Conservation (phyloP, 2,888 invertebrate genomes). For the Nomada flava region DNA sequence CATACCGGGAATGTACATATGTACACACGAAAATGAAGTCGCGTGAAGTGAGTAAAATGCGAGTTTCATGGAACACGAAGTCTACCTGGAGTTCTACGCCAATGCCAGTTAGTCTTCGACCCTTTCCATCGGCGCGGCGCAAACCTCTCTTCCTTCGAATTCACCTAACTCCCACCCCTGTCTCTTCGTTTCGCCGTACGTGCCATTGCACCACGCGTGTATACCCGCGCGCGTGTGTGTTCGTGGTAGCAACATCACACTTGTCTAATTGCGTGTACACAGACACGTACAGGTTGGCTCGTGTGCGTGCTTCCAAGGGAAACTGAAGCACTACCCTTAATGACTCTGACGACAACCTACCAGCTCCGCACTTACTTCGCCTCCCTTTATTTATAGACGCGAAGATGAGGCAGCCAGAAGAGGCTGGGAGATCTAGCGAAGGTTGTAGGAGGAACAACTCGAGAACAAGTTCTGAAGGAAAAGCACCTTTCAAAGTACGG, state of each 20-base stretch:
- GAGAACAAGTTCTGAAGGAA: slow-evolving; percentile 52
- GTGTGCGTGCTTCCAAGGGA: slow-evolving; percentile 61
- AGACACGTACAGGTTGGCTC: not conserved
- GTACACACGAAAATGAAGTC: slow-evolving; percentile 2
- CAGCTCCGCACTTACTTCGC: slow-evolving; percentile 69
- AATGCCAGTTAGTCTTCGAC: slow-evolving; percentile 57
- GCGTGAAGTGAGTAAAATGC: too few species aligned
- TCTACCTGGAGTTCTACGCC: slow-evolving; percentile 53
- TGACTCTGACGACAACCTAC: slow-evolving; percentile 77
- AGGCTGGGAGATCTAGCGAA: slow-evolving; percentile 15
- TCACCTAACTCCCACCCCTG: not conserved
- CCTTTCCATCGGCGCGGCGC: slow-evolving; percentile 49
- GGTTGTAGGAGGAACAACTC: slow-evolving; percentile 9
- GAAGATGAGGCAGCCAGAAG: slow-evolving; percentile 46
- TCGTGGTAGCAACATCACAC: slow-evolving; percentile 2
- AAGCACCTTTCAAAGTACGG: slow-evolving; percentile 13
- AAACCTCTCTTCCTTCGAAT: slow-evolving; percentile 58
- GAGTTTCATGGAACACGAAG: slow-evolving; percentile 1
- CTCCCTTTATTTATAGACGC: slow-evolving; percentile 74
- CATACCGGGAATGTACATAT: not conserved
- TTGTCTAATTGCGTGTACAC: not conserved
- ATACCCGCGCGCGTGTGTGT: slow-evolving; percentile 30
- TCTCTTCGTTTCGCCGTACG: not conserved
- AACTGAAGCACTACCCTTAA: slow-evolving; percentile 81
- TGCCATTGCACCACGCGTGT: slow-evolving; percentile 8